These are phyloP conservation scores for Rhopalosiphum maidis DNA, from an alignment of 1,140 invertebrate genomes.

Conservation along the genomic window DNA sequence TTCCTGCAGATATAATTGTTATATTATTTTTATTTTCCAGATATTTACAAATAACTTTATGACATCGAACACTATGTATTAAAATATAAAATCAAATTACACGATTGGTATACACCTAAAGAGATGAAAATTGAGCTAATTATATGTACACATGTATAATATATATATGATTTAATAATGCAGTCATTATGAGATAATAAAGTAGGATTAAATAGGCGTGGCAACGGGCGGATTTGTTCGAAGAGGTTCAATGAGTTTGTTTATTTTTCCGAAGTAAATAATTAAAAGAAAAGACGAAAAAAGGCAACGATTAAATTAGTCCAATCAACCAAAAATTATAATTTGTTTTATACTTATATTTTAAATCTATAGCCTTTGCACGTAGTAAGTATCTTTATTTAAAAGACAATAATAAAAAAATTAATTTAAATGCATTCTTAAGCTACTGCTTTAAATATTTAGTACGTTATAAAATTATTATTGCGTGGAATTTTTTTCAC, in stretches of 20 bases:
- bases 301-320: neutral
- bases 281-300: neutral
- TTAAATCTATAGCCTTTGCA: neutral
- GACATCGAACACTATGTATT: neutral
- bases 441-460: neutral
- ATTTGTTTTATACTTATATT: neutral
- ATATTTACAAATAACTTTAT: neutral
- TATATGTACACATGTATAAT: neutral
- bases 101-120: neutral
- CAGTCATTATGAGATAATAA: slow-evolving; percentile 1
- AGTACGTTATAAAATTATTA: neutral
- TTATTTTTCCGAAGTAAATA: neutral
- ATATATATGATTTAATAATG: neutral
- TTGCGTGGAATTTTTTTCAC: neutral
- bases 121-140: neutral
- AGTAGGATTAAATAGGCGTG: neutral
- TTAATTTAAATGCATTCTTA: neutral
- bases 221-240: neutral
- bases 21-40: neutral
- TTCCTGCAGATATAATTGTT: neutral
- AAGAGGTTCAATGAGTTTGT: neutral
- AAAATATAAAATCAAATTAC: neutral
- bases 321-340: neutral
- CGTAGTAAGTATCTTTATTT: neutral
- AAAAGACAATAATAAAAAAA: neutral